Evolutionary conservation across 2,113 vertebrate species (phyloP).

Genomic region (Pantherophis guttatus): DNA sequence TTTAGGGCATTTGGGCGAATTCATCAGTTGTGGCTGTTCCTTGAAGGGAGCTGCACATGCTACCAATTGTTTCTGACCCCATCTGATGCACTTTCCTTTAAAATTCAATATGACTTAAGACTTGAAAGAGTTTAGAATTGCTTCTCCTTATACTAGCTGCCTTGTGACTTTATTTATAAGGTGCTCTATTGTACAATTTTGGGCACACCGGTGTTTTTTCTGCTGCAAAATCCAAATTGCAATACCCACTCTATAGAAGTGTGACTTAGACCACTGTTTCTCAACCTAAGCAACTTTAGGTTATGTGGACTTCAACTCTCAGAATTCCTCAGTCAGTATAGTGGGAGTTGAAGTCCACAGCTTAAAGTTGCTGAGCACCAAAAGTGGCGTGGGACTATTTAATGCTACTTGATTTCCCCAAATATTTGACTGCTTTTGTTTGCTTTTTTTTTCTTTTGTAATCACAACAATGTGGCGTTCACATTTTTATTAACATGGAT

Average conservation of each 20-base stretch:
- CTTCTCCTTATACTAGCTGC: not conserved
- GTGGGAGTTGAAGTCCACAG: not conserved
- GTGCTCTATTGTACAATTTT: not conserved
- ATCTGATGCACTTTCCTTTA: not conserved
- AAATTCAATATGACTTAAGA: not conserved
- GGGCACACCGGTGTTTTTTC: not conserved
- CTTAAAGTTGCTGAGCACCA: not conserved
- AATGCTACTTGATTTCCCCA: not conserved
- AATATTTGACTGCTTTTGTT: not conserved
- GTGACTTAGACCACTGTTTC: not conserved
- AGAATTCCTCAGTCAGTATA: not conserved
- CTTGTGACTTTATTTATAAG: not conserved
- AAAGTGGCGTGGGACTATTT: not conserved
- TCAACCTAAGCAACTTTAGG: not conserved
- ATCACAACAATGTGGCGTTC: not conserved
- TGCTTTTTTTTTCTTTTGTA: not conserved
- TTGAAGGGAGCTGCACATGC: not conserved
- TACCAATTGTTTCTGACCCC: not conserved
- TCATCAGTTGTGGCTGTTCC: not conserved
- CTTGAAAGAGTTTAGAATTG: not conserved
- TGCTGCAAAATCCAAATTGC: not conserved
- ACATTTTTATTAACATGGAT: not conserved
- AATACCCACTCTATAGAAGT: not conserved
- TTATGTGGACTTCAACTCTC: not conserved
- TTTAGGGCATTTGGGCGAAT: not conserved